Conservation (phyloP, 2,113 vertebrate species). For the Mystacornis crossleyi region DNA sequence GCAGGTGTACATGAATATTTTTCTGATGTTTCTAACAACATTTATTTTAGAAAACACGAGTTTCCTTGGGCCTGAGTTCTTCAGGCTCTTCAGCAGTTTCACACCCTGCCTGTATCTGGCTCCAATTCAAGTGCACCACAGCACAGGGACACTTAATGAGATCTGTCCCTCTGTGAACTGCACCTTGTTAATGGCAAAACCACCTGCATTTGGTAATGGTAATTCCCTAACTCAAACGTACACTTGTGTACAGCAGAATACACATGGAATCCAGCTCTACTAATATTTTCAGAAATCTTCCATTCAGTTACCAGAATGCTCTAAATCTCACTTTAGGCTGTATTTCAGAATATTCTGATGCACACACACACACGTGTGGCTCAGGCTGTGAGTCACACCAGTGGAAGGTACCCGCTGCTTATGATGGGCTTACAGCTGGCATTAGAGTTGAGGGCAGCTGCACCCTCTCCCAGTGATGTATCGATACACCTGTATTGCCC, state of each 20-base stretch:
- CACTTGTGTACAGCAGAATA: not conserved
- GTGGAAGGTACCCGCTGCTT: not conserved
- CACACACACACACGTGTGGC: not conserved
- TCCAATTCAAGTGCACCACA: not conserved
- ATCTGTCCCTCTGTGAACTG: not conserved
- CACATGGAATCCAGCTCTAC: not conserved
- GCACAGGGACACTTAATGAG: not conserved
- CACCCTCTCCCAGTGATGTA: not conserved
- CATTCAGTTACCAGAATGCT: not conserved
- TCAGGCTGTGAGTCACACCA: not conserved
- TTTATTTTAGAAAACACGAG: not conserved
- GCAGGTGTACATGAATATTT: not conserved
- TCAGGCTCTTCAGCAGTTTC: not conserved
- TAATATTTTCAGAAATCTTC: not conserved
- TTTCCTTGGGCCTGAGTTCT: not conserved
- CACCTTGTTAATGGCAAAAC: no score
- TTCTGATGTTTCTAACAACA: not conserved
- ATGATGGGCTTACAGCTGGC: not conserved
- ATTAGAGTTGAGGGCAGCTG: not conserved
- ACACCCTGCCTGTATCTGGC: not conserved
- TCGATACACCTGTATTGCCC: not conserved
- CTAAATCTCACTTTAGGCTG: not conserved
- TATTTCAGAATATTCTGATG: not conserved
- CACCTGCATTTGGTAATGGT: not conserved
- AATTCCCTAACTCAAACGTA: not conserved